Percentiles rank a stretch among this genome's conserved stretches.
These are phyloP conservation scores for Holothuria glaberrima DNA, from an alignment of 35 echinoderm and acorn worm species.

Conservation along the genomic window DNA sequence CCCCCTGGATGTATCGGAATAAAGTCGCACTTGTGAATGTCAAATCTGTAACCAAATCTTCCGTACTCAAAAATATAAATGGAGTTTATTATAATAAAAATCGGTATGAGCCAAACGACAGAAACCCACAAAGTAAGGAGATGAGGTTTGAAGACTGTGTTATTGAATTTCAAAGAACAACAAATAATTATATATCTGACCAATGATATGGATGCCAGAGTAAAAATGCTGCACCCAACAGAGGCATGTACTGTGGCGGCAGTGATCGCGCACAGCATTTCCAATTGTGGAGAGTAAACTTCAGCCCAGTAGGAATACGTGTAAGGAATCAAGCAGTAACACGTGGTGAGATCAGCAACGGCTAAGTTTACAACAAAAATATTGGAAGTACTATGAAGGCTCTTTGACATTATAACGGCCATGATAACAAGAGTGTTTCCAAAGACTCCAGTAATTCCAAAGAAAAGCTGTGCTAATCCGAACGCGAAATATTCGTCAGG, in stretches of 20 bases:
- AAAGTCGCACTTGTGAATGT: neutral
- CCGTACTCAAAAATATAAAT: constrained; percentile 11
- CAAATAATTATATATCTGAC: constrained; percentile 39
- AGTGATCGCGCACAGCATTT: neutral
- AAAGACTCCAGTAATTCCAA: constrained; percentile 2
- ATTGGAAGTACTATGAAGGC: constrained; percentile 51
- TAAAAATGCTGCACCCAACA: constrained; percentile 38
- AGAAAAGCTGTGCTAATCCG: no score
- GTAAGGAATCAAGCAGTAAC: neutral
- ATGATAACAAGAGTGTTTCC: constrained; percentile 52
- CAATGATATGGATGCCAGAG: constrained; percentile 15
- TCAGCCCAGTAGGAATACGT: neutral
- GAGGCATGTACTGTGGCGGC: neutral
- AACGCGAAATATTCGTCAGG: no score
- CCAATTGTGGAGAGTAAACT: neutral
- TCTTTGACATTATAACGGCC: constrained; percentile 36
- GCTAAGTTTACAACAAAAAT: constrained; percentile 49
- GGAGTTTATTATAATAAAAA: constrained; percentile 1
- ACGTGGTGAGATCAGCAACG: constrained; percentile 44
- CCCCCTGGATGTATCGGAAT: no score
- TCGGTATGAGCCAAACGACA: constrained; percentile 50
- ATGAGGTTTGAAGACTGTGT: neutral
- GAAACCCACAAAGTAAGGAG: constrained; percentile 13
- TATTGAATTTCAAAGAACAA: neutral
- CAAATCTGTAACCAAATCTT: constrained; percentile 36